Evolutionary conservation across 2,888 invertebrate species (phyloP).

Genomic region (Drosophila subquinaria): DNA sequence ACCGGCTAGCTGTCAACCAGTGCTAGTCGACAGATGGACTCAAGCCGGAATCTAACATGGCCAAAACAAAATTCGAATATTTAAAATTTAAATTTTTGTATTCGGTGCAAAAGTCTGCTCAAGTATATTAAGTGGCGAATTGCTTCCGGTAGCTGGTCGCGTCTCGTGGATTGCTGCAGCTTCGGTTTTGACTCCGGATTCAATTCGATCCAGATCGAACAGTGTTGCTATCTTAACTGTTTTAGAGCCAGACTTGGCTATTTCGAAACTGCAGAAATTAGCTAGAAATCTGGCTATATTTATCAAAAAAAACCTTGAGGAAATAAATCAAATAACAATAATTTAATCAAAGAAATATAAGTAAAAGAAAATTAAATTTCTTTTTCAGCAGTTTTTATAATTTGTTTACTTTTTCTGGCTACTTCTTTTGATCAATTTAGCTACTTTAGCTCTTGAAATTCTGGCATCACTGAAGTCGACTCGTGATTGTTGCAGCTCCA

Average conservation of each 20-base stretch:
- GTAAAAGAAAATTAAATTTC: not conserved
- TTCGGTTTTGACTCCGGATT: constrained; percentile 5
- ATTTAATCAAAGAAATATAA: not conserved
- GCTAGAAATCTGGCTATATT: not conserved
- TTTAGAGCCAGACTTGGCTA: not conserved
- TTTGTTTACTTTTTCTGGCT: not conserved
- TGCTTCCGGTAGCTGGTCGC: constrained; percentile 69
- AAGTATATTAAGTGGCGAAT: constrained; percentile 71
- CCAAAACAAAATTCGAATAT: constrained; percentile 38
- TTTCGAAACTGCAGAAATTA: not conserved
- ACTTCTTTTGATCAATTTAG: not conserved
- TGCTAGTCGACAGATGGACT: constrained; percentile 39
- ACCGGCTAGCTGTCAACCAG: constrained; percentile 27
- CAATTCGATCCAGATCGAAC: constrained; percentile 1
- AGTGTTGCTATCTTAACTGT: not conserved
- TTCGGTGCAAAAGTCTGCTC: constrained; percentile 54
- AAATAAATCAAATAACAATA: not conserved
- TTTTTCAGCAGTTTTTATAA: not conserved
- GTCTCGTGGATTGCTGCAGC: constrained; percentile 14
- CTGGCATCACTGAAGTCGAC: constrained; percentile 11
- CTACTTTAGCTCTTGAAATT: not conserved
- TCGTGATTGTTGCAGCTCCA: constrained; percentile 46
- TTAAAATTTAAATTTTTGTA: constrained; percentile 57
- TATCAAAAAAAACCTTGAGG: not conserved
- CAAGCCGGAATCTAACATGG: constrained; percentile 57